Evolutionary conservation across 2,797 vertebrate genomes (phyloP).

Genomic region (Salarias fasciatus): DNA sequence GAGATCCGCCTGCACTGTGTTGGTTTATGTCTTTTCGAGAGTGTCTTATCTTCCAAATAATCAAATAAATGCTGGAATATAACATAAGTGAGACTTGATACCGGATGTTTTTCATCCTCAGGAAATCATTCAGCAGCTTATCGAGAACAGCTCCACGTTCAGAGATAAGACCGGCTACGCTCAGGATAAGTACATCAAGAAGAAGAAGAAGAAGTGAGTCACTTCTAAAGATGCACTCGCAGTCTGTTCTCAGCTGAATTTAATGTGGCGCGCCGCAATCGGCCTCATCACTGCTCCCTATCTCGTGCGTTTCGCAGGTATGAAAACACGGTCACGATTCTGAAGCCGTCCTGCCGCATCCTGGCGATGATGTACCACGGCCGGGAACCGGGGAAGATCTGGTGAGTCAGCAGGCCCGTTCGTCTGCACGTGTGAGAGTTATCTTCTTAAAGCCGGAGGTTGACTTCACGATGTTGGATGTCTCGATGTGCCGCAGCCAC

Average conservation of each 20-base stretch:
- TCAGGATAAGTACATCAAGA: conserved; percentile 99
- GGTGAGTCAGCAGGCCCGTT: conserved; percentile 79
- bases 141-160: conserved; percentile 97
- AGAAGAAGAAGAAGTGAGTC: conserved; percentile 99
- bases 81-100: not conserved
- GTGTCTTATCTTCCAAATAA: conserved; percentile 5
- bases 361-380: conserved; percentile 97
- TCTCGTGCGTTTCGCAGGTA: conserved; percentile 83
- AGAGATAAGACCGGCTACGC: conserved; percentile 96
- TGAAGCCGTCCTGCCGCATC: conserved; percentile 93
- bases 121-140: conserved; percentile 97
- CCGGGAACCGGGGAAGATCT: conserved; percentile 97
- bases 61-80: not conserved
- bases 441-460: not conserved
- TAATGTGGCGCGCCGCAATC: not conserved
- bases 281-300: conserved; percentile 5
- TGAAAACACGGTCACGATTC: conserved; percentile 88
- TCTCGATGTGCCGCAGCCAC: conserved; percentile 83
- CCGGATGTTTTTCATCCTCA: conserved; percentile 61
- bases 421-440: not conserved
- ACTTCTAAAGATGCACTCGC: not conserved
- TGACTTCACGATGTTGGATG: not conserved
- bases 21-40: conserved; percentile 4
- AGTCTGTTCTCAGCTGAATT: not conserved
- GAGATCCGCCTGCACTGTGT: not conserved